A percentile compares a stretch with the other conserved stretches of the same genome.
These are phyloP conservation scores for Psittacula echo DNA, from an alignment of 2,797 vertebrate species.

Conservation along the genomic window DNA sequence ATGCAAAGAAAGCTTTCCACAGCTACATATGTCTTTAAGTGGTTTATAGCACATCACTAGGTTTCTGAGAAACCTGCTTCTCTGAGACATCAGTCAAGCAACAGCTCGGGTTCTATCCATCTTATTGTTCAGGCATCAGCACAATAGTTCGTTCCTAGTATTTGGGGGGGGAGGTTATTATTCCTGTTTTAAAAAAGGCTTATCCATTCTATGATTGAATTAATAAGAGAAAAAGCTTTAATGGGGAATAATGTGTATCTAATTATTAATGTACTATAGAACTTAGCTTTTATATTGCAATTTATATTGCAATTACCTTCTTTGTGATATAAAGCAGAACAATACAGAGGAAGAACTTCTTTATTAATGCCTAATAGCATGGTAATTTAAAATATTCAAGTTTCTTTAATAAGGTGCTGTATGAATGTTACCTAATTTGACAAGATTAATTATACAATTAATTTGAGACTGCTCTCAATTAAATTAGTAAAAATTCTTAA, in stretches of 20 bases:
- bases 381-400: conserved; percentile 92
- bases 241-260: conserved; percentile 79
- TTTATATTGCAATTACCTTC: conserved; percentile 83
- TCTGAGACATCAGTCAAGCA: conserved; percentile 13
- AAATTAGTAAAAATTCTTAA: conserved; percentile 89
- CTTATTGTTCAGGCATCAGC: conserved; percentile 16
- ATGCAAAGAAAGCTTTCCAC: conserved; percentile 8
- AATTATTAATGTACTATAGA: conserved; percentile 83
- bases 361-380: conserved; percentile 84
- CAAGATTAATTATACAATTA: conserved; percentile 99
- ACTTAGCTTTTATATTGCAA: conserved; percentile 81
- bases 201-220: conserved; percentile 69
- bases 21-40: not conserved
- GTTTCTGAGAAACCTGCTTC: not conserved
- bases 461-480: conserved; percentile 96
- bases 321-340: conserved; percentile 84
- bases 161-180: conserved; percentile 36
- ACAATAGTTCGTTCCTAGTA: conserved; percentile 46
- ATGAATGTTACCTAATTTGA: conserved; percentile 96
- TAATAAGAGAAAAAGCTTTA: conserved; percentile 72
- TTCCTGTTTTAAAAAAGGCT: conserved; percentile 67
- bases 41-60: not conserved
- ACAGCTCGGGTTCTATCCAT: not conserved
- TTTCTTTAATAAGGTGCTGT: conserved; percentile 90
- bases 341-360: conserved; percentile 80